A percentile compares a stretch with the other conserved stretches of the same genome.
phyloP scores from a whole-genome alignment of 2,797 vertebrate species.

The Rhabdophis nuchalis region DNA sequence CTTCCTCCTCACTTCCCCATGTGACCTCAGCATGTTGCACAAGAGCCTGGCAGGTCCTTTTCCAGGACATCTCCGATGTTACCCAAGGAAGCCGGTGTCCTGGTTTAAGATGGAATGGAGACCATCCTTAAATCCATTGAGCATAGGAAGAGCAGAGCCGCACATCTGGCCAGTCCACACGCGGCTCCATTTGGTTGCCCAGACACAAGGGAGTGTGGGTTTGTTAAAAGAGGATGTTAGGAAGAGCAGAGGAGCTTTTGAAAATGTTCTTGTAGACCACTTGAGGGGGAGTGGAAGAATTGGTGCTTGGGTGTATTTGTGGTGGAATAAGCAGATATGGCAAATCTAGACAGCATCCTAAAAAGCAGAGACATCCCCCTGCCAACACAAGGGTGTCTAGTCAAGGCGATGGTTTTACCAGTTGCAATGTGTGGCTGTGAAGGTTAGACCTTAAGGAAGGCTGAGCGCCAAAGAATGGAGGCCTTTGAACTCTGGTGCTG shows the following conservation, averaged over 20 bases:
- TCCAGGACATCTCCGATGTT: not conserved
- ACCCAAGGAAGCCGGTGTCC: not conserved
- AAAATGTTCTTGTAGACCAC: not conserved
- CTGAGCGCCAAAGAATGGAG: no score
- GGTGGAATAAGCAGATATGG: not conserved
- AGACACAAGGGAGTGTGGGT: no score
- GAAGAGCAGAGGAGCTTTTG: not conserved
- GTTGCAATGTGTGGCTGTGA: no score
- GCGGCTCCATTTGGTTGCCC: no score
- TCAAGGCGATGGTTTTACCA: no score
- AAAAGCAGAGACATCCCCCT: no score
- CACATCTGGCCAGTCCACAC: no score
- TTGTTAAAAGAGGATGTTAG: not conserved
- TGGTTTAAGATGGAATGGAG: not conserved
- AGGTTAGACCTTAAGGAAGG: no score
- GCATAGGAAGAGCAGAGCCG: not conserved
- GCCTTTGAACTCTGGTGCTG: no score
- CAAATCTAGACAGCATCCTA: no score
- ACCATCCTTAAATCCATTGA: not conserved
- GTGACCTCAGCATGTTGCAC: fast-evolving
- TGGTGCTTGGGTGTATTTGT: no score
- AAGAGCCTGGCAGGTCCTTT: not conserved
- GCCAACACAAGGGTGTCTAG: no score
- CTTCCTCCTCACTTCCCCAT: not conserved
- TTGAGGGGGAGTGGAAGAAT: not conserved